A percentile compares a stretch with the other conserved stretches of the same genome.
Conservation (phyloP, 2,888 invertebrate species). For the Pheosia tremula region DNA sequence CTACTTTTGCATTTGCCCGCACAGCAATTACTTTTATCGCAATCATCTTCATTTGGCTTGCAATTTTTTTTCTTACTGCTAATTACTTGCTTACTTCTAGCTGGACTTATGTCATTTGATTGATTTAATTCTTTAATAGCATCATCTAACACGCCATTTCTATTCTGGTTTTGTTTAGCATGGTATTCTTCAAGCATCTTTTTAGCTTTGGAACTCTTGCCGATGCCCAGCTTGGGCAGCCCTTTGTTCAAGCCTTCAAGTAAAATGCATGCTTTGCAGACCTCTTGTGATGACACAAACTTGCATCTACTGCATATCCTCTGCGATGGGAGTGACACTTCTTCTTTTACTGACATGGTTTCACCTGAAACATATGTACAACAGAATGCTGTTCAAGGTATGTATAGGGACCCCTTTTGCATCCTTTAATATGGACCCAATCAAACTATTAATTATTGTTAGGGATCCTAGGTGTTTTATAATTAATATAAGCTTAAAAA, state of each 20-base stretch:
- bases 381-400: too few species aligned
- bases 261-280: constrained; percentile 98
- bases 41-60: constrained; percentile 24
- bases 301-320: constrained; percentile 94
- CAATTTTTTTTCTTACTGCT: constrained; percentile 35
- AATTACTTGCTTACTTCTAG: constrained; percentile 40
- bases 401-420: too few species aligned
- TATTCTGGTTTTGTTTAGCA: constrained; percentile 47
- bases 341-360: constrained; percentile 92
- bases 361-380: constrained; percentile 86
- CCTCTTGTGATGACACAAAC: constrained; percentile 95
- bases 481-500: too few species aligned
- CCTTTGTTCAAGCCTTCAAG: constrained; percentile 98
- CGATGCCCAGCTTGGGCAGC: constrained; percentile 94
- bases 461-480: too few species aligned
- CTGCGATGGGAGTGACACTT: constrained; percentile 91
- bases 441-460: too few species aligned
- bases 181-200: constrained; percentile 85
- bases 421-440: too few species aligned
- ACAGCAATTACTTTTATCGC: constrained; percentile 46
- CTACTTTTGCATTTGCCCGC: constrained; percentile 45
- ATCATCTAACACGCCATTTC: constrained; percentile 31
- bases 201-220: constrained; percentile 93
- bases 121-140: constrained; percentile 58
- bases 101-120: constrained; percentile 24